Evolutionary conservation across 2,797 vertebrate genomes (phyloP).

Genomic region (Hylomyscus alleni): DNA sequence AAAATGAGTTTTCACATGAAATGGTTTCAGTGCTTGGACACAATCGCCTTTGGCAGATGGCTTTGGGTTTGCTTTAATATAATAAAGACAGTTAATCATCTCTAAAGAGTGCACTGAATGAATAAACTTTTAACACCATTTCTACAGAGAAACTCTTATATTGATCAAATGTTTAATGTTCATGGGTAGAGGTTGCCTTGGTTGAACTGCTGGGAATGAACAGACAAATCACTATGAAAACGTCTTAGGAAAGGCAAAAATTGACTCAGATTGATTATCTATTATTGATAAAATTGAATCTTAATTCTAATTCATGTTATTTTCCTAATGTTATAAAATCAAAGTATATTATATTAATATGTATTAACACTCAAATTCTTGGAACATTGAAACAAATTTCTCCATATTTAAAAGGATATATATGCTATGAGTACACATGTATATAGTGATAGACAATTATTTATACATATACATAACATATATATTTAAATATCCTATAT

Average conservation of each 20-base stretch:
- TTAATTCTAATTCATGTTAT: constrained; percentile 6
- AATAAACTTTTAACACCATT: constrained; percentile 92
- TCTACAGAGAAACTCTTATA: constrained; percentile 90
- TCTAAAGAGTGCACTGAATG: constrained; percentile 94
- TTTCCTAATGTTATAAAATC: constrained; percentile 46
- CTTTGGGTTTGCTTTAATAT: constrained; percentile 95
- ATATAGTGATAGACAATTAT: not conserved
- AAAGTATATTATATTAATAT: constrained; percentile 37
- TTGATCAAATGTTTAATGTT: constrained; percentile 89
- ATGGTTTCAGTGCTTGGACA: constrained; percentile 96
- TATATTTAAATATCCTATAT: not conserved
- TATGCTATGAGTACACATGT: not conserved
- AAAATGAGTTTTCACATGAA: constrained; percentile 99
- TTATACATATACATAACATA: not conserved
- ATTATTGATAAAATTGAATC: constrained; percentile 50
- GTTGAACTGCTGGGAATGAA: constrained; percentile 74
- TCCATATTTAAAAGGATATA: not conserved
- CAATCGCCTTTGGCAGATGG: constrained; percentile 97
- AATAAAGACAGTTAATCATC: constrained; percentile 96
- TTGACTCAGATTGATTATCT: constrained; percentile 53
- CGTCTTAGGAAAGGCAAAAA: constrained; percentile 68
- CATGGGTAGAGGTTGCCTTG: constrained; percentile 78
- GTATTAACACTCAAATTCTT: constrained; percentile 8
- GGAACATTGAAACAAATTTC: constrained; percentile 14
- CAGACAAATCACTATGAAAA: constrained; percentile 65